Evolutionary conservation across 2,797 vertebrate species (phyloP), one percentile per base, ranked within the genome.

Genomic region (Nyctibius grandis): DNA sequence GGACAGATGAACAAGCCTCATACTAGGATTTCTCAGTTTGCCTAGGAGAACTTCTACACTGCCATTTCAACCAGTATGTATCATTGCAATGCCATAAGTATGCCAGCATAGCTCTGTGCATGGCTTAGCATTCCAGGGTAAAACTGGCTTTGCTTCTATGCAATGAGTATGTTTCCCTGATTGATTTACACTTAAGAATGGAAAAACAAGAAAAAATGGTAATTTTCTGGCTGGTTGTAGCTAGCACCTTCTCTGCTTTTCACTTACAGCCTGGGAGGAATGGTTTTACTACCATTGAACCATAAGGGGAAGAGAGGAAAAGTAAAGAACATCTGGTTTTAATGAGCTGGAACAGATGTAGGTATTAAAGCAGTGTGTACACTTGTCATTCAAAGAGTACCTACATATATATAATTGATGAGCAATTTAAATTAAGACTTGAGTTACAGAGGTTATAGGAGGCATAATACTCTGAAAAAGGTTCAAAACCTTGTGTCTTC

Each of bases 281-380:
- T 51, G 50, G 31, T 79, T 93, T 96, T 51, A n/a, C 57, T 90
- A 25, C 44, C 67, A 29, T 1, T 57, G 82, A 96, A 69, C 51
- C 53, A 25, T 28, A 60, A 84, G 61, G 85, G 44, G 36, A 86
- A 82, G 51, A 80, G n/a, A 84, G 26, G 36, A 88, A 78, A 81
- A 74, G 74, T 87, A 60, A 65, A 93, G 83, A 96, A 86, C 83
- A 88, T 85, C 89, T 97, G 91, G 88, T 63, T 93, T 95, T 93
- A 91, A 95, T 96, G 88, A 87, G 74, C 59, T 91, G 89, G 80
- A 96, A 86, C 85, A 95, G 88, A 92, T 82, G 31, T 21, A 63
- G 75, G 28, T 74, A 82, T 88, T 73, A 91, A 94, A 94, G 72
- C 70, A 67, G 77, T 34, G 38, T 81, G 83, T 85, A 79, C 56